A percentile compares a stretch with the other conserved stretches of the same genome.
These are phyloP conservation scores for Zaprionus kolodkinae DNA, from an alignment of 1,140 invertebrate species.

Conservation along the genomic window DNA sequence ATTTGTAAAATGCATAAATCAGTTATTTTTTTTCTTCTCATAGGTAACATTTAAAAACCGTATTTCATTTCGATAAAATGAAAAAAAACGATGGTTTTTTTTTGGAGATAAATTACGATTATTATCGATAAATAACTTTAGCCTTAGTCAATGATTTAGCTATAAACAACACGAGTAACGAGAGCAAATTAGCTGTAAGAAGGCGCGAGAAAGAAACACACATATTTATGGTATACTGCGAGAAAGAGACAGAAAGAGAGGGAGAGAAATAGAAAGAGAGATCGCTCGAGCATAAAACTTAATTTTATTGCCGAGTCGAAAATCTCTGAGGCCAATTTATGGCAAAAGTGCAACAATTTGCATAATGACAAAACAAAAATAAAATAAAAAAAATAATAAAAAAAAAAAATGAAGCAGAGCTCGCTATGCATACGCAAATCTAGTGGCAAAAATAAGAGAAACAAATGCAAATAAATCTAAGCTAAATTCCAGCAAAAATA, in stretches of 20 bases:
- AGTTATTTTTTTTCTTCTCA: constrained; percentile 27
- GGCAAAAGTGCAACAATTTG: constrained; percentile 44
- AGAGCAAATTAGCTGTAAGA: constrained; percentile 22
- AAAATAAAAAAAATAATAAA: constrained; percentile 3
- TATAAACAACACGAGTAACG: constrained; percentile 7
- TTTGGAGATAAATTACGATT: constrained; percentile 8
- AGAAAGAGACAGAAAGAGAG: neutral
- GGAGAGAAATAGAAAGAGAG: no score
- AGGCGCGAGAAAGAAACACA: constrained; percentile 19
- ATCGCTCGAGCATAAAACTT: no score
- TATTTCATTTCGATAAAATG: neutral
- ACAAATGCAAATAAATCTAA: constrained; percentile 40
- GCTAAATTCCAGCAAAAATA: constrained; percentile 48
- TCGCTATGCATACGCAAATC: constrained; percentile 1
- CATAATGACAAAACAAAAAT: constrained; percentile 12
- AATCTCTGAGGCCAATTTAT: constrained; percentile 31
- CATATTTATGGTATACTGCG: constrained; percentile 29
- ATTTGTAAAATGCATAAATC: constrained; percentile 61
- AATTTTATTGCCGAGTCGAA: constrained; percentile 19
- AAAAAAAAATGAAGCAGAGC: neutral
- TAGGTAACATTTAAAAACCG: constrained; percentile 28
- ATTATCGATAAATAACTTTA: constrained; percentile 38
- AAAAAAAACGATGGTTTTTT: neutral
- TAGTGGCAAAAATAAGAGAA: constrained; percentile 8
- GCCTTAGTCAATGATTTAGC: constrained; percentile 52